Base-by-base conservation (phyloP, 2,888 invertebrate genomes). In the Callyntrura guangdongensis region DNA sequence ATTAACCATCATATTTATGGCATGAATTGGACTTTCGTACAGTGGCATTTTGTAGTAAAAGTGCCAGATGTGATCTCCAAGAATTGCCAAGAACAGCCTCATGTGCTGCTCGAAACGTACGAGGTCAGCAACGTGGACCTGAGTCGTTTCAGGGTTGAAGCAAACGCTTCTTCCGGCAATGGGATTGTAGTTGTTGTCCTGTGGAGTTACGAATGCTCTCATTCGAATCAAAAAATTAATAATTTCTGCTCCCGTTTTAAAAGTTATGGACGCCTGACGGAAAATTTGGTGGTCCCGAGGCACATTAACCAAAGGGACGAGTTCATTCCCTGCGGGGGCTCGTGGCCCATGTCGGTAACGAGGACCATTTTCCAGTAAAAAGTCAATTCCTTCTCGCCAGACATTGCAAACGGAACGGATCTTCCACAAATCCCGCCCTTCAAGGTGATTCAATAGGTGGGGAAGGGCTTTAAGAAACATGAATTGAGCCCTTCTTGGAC, bases 11-110 rank as follows among this genome's bases (percentile, higher is more conserved):
- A 25, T 64, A 11, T 25, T 64, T 1, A 20, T 0, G 3, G 22
- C 64, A 1, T 22, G 20, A 64, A 22, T 22, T 0, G 64, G 11
- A 8, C 11, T 64, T 14, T 64, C 64, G 9, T 64, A 14, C 59
- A 59, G 14, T 5, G 81, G 81, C 14, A 81, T 59, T 3, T 22
- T 81, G 36, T 59, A 81, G 4, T 59, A 25, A 47, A 81, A 81
- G 27, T 59, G 56, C 59, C 59, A 81, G 6, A 81, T 27, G 27
- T 56, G n/a, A 1, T 56, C 14, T 0, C 81, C 81, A n/a, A 14
- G 59, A n/a, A 22, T 25, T 0, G 6, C 59, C n/a, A 81, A 2
- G 22, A 64, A 64, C 22, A 12, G 11, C 0, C 64, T 20, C 6
- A 64, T 6, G n/a, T 64, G 25, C 25, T 8, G 12, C 64, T 64